Evolutionary conservation across 1,140 invertebrate genomes (phyloP), one percentile per base, ranked within the genome.

Genomic region (Subanguina moxae): DNA sequence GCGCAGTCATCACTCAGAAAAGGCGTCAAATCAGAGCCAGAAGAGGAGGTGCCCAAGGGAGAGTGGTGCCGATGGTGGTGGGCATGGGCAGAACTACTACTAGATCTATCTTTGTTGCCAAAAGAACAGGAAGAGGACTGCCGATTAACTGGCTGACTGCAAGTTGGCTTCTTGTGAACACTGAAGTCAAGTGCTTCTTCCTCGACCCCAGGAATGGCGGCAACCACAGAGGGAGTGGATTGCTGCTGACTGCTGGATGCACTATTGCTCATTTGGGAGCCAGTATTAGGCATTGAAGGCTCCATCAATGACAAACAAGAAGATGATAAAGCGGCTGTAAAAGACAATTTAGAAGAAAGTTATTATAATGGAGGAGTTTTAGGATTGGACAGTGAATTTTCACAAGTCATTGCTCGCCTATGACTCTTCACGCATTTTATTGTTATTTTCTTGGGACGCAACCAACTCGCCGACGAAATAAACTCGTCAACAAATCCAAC

Each of bases 41-140:
- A 67, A 0, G 71, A 72, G 1, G 71, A 76, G n/a, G 57, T 75
- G 19, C 72, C 72, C n/a, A 72, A 38, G 13, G 71, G 71, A 46
- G 71, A 72, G 43, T 28, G 32, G 27, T 62, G 56, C 13, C 25
- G 23, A 19, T 71, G 15, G 67, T 65, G n/a, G 23, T 48, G 19
- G 15, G 27, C 62, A 72, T 32, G 28, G 21, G n/a, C 9, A 15
- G 17, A 21, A 67, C 15, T 19, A 62, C 42, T 9, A 43, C 21
- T 17, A 57, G 21, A 27, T 21, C 23, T 1, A 15, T 46, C 66
- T 56, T 28, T 25, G 52, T 46, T 21, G 38, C 17, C 8, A 59
- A 28, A 48, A 32, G 38, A 21, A 32, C 15, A 19, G 48, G 32
- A 43, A 45, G 28, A 65, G 13, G 19, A 5, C 48, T 21, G 48